Percentiles rank a stretch among this genome's conserved stretches.
phyloP scores from a whole-genome alignment of 2,797 vertebrate species.

The Salmo trutta region DNA sequence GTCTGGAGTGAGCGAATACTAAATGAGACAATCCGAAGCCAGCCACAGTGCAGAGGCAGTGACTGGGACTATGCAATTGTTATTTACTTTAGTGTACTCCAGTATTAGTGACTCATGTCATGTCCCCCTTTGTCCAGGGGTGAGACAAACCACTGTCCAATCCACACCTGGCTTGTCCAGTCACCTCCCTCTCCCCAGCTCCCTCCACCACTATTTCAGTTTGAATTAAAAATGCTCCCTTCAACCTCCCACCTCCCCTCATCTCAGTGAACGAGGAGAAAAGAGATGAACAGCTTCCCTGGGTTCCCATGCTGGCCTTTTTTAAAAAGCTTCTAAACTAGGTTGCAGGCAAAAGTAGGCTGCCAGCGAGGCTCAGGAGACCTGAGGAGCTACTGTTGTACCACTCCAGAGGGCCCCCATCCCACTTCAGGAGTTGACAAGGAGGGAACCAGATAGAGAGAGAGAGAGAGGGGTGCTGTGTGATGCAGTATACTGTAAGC shows the following conservation, averaged over 20 bases:
- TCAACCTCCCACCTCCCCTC: slow-evolving; percentile 30
- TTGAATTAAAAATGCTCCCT: slow-evolving; percentile 26
- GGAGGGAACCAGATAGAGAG: slow-evolving; percentile 48
- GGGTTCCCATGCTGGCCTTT: slow-evolving; percentile 62
- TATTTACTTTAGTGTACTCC: background rate
- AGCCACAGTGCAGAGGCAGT: background rate
- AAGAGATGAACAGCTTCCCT: slow-evolving; percentile 71
- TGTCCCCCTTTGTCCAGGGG: background rate
- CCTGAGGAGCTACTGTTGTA: slow-evolving; percentile 66
- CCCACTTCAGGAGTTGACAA: slow-evolving; percentile 67
- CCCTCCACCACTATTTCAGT: slow-evolving; percentile 33
- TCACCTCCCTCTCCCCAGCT: slow-evolving; percentile 15
- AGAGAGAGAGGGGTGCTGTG: background rate
- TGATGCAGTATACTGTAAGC: background rate
- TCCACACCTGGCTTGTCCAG: background rate
- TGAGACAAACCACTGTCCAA: background rate
- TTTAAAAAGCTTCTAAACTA: slow-evolving; percentile 79
- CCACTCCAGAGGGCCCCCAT: slow-evolving; percentile 70
- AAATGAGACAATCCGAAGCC: background rate
- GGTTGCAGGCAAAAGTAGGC: slow-evolving; percentile 81
- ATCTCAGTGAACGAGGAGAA: slow-evolving; percentile 47
- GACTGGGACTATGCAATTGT: background rate
- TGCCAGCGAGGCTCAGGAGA: slow-evolving; percentile 72
- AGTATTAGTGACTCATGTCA: background rate
- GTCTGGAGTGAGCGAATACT: background rate